phyloP scores from a whole-genome alignment of 2,888 invertebrate genomes.

The Eueremaeus valkanovi region DNA sequence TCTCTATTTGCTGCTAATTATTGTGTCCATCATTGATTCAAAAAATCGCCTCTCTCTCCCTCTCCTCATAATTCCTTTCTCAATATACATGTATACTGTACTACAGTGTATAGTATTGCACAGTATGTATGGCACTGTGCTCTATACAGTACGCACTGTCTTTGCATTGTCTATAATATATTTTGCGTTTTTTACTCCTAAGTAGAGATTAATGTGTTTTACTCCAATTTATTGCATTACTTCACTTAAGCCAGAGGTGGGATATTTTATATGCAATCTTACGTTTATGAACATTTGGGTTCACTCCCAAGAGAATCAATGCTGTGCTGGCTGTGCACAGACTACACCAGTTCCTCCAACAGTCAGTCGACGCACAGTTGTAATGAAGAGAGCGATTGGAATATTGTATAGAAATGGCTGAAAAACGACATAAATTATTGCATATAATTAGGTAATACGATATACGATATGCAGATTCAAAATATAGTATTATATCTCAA shows the following conservation, averaged over 20 bases:
- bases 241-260: slow-evolving; percentile 22
- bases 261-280: slow-evolving; percentile 25
- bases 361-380: not conserved
- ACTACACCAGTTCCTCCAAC: not conserved
- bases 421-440: not conserved
- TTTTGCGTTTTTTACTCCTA: not conserved
- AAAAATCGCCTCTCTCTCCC: not conserved
- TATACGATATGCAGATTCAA: not conserved
- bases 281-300: slow-evolving; percentile 11
- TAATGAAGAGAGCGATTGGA: slow-evolving; percentile 2
- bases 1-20: too few species aligned
- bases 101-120: too few species aligned
- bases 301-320: slow-evolving; percentile 16
- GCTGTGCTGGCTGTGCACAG: not conserved
- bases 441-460: slow-evolving; percentile 10
- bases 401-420: not conserved
- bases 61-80: not conserved
- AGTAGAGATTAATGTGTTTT: slow-evolving; percentile 13
- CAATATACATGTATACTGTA: too few species aligned
- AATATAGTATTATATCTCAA: not conserved
- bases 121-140: too few species aligned
- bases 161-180: too few species aligned
- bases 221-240: slow-evolving; percentile 13
- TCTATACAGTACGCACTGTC: too few species aligned
- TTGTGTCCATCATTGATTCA: not conserved